Percentiles rank a stretch among this genome's conserved stretches.
These are phyloP conservation scores for Pseudoips prasinana DNA, from an alignment of 2,888 invertebrate genomes.

Conservation along the genomic window DNA sequence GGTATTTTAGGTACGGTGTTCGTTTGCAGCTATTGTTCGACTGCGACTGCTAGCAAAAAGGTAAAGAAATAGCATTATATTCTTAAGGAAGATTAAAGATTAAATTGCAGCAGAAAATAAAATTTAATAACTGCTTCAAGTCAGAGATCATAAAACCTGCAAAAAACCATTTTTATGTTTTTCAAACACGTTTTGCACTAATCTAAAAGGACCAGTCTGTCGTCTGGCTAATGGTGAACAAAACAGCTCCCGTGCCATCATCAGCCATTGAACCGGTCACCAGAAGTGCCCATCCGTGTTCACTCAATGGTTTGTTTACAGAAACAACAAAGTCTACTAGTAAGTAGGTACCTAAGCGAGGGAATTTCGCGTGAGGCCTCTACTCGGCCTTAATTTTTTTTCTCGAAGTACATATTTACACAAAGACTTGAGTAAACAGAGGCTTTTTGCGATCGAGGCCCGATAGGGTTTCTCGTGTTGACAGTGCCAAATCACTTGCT, in stretches of 20 bases:
- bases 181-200: conserved; percentile 41
- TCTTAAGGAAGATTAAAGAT: conserved; percentile 39
- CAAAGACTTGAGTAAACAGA: conserved; percentile 55
- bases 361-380: conserved; percentile 66
- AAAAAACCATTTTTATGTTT: conserved; percentile 38
- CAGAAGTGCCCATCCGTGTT: conserved; percentile 70
- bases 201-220: conserved; percentile 35
- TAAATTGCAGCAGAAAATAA: conserved; percentile 45
- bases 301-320: conserved; percentile 60
- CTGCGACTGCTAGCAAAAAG: conserved; percentile 15
- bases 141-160: conserved; percentile 38
- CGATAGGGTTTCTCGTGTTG: conserved; percentile 66
- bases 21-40: conserved; percentile 63
- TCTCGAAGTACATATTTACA: conserved; percentile 51
- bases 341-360: conserved; percentile 57
- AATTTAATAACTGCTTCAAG: conserved; percentile 39
- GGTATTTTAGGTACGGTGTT: conserved; percentile 48
- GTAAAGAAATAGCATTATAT: conserved; percentile 40
- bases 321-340: conserved; percentile 68
- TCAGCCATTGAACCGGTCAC: conserved; percentile 57
- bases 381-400: conserved; percentile 64
- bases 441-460: conserved; percentile 70
- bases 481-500: conserved; percentile 59
- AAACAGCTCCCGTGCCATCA: conserved; percentile 56
- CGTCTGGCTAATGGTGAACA: conserved; percentile 33